phyloP scores from a whole-genome alignment of 1,140 invertebrate species.

The Leptopilina clavipes region DNA sequence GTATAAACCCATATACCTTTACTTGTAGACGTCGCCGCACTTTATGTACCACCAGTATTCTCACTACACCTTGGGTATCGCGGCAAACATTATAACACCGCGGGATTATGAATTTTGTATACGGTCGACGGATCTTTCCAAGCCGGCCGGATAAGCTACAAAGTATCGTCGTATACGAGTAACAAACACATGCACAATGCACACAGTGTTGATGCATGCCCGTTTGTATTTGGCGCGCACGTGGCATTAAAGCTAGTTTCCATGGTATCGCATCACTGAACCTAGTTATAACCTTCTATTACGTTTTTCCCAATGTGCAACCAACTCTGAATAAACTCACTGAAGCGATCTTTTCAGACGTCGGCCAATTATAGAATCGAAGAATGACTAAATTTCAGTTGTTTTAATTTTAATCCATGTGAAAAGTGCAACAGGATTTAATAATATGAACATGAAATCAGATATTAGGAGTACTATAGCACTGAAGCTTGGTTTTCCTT shows the following conservation, averaged over 20 bases:
- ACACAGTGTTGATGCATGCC: not conserved
- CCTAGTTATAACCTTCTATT: slow-evolving; percentile 18
- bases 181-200: no score
- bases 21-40: slow-evolving; percentile 50
- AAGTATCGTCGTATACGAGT: slow-evolving; percentile 40
- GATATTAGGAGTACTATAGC: no score
- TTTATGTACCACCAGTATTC: slow-evolving; percentile 60
- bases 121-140: slow-evolving; percentile 55
- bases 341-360: not conserved
- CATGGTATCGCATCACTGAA: not conserved
- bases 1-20: not conserved
- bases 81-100: slow-evolving; percentile 66
- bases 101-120: slow-evolving; percentile 71
- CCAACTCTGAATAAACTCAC: slow-evolving; percentile 1
- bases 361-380: not conserved
- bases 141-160: slow-evolving; percentile 43
- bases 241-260: slow-evolving; percentile 29
- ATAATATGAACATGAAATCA: no score
- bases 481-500: no score
- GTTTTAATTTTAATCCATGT: no score
- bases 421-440: no score
- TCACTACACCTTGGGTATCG: slow-evolving; percentile 47
- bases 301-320: slow-evolving; percentile 23
- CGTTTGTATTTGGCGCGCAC: slow-evolving; percentile 10
- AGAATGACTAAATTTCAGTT: no score